Base-by-base conservation (phyloP, 2,888 invertebrate genomes). In the Helleia helle region DNA sequence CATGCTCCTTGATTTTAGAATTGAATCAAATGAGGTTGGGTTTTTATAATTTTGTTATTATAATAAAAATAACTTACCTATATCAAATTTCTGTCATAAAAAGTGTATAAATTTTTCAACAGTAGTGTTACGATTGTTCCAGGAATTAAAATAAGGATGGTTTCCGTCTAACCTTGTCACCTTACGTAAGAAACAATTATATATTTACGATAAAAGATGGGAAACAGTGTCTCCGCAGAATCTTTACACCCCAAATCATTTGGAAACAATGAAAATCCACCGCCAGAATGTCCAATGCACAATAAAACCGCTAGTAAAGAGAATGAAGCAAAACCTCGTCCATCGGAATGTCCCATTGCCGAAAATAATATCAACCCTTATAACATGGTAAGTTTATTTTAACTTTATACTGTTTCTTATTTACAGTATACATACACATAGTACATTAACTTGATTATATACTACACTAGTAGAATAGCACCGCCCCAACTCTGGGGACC, bases 221-320 rank as follows among this genome's bases (percentile, higher is more conserved):
- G 83, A 1, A 84, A 75, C 52, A 60, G 58, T 47, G 83, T 81
- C 34, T 79, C 80, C 43, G 80, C 83, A 25, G 73, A 77, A 36
- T 62, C 69, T 40, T 53, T 42, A 18, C 61, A 59, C 22, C 46
- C 57, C 14, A 65, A 60, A 42, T 47, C 54, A 24, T 48, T 54
- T 15, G 56, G 47, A 3, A 56, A 42, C 34, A 60, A 61, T 38
- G 55, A 49, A 1, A 65, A 56, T 44, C 90, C 91, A 25, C 91
- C 93, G n/a, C 88, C 91, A 37, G 94, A 93, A 84, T 95, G 95
- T 70, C 95, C 95, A 0, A 93, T 95, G 93, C 94, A 94, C 51
- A 88, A 90, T 49, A 87, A 90, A 61, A 53, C 58, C 9, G 62
- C 67, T 30, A 59, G 55, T 4, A 44, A 50, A 41, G 43, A n/a